phyloP scores from a whole-genome alignment of 2,888 invertebrate species.

The Meliscaeva auricollis region DNA sequence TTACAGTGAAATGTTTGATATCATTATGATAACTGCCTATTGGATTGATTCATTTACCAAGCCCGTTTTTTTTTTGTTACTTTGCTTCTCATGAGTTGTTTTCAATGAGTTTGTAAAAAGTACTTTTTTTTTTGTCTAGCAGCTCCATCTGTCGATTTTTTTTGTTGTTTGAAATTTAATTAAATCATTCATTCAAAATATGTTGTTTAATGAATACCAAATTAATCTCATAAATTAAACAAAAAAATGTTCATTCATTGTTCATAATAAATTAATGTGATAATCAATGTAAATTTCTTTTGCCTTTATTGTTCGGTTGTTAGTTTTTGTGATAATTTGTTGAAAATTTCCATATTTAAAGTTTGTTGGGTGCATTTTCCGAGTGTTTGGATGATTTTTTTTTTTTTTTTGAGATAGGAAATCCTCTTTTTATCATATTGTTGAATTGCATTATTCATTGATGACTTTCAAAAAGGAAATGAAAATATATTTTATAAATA shows the following conservation, averaged over 20 bases:
- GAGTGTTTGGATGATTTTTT: too few species aligned
- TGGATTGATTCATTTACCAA: neutral
- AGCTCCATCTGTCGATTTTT: neutral
- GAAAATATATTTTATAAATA: too few species aligned
- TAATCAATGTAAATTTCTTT: conserved; percentile 9
- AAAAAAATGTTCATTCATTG: conserved; percentile 10
- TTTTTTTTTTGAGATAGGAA: too few species aligned
- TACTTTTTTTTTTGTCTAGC: too few species aligned
- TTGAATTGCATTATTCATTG: neutral
- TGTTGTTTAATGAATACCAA: conserved; percentile 6
- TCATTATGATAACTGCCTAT: neutral
- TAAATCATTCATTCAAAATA: conserved; percentile 18
- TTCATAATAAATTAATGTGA: neutral
- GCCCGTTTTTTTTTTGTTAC: neutral
- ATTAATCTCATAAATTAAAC: neutral
- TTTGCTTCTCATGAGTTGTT: neutral
- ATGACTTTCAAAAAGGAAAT: too few species aligned
- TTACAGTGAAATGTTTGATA: neutral
- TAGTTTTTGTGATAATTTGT: conserved; percentile 3
- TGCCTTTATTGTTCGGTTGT: neutral
- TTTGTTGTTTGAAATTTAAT: neutral
- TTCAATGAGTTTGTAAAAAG: conserved; percentile 1
- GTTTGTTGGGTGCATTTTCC: neutral
- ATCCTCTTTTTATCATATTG: too few species aligned
- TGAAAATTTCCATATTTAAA: neutral